Conservation (phyloP, 2,113 vertebrate genomes). For the Nibea albiflora region DNA sequence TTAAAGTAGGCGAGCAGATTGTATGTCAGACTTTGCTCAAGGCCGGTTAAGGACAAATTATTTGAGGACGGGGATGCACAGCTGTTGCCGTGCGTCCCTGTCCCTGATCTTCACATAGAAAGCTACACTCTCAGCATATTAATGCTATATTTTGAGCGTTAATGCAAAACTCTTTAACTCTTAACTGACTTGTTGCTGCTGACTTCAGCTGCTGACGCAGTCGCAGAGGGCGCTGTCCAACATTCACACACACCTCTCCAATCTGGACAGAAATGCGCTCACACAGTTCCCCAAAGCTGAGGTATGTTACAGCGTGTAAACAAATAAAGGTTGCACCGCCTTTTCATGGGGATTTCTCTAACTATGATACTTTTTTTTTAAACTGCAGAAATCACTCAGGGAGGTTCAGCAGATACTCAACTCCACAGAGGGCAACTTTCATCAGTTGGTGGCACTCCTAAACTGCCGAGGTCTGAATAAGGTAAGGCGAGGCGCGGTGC, state of each 20-base stretch:
- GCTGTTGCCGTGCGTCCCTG: conserved; percentile 29
- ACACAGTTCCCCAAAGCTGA: conserved; percentile 90
- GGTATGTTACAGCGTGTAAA: conserved; percentile 67
- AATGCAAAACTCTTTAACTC: conserved; percentile 15
- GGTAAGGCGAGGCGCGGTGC: conserved; percentile 72
- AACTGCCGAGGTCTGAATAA: conserved; percentile 92
- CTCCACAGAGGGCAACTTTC: conserved; percentile 91
- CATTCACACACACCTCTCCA: conserved; percentile 90
- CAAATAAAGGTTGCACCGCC: neutral
- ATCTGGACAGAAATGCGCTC: conserved; percentile 88
- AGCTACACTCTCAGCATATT: conserved; percentile 30
- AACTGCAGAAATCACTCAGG: conserved; percentile 85
- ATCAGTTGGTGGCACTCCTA: conserved; percentile 91
- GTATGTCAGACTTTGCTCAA: conserved; percentile 34
- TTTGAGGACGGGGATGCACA: conserved; percentile 20
- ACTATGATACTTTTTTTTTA: neutral
- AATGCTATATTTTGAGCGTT: conserved; percentile 19
- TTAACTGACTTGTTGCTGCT: conserved; percentile 32
- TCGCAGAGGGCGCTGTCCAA: conserved; percentile 91
- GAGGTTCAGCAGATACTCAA: conserved; percentile 92
- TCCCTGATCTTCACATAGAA: conserved; percentile 13
- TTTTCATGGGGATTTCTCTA: neutral
- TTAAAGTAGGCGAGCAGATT: conserved; percentile 20
- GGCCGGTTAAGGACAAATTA: conserved; percentile 15
- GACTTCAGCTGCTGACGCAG: conserved; percentile 88